Evolutionary conservation across 2,888 invertebrate genomes (phyloP).

Genomic region (Drosophila bunnanda): DNA sequence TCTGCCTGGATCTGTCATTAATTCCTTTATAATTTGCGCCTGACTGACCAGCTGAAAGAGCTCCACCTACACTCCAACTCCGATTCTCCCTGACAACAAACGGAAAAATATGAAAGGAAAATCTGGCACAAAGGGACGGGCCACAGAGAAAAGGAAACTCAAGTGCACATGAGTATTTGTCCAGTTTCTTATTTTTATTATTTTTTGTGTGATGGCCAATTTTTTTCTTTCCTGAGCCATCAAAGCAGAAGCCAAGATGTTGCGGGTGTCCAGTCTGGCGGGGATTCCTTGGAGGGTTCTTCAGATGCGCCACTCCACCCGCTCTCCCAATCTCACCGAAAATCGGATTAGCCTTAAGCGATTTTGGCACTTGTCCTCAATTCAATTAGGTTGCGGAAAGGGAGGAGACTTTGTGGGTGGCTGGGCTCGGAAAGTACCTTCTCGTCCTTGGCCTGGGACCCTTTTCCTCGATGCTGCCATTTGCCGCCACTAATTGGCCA

Average conservation of each 20-base stretch:
- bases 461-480: constrained; percentile 36
- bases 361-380: constrained; percentile 80
- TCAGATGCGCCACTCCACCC: constrained; percentile 10
- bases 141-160: constrained; percentile 49
- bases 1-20: constrained; percentile 63
- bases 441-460: constrained; percentile 25
- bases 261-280: constrained; percentile 68
- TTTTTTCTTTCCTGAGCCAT: constrained; percentile 11
- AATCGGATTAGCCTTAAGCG: constrained; percentile 83
- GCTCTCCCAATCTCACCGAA: constrained; percentile 73
- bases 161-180: constrained; percentile 64
- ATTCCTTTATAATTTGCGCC: constrained; percentile 83
- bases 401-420: constrained; percentile 29
- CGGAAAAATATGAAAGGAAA: constrained; percentile 54
- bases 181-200: constrained; percentile 39
- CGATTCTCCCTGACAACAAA: constrained; percentile 35
- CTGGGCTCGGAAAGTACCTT: constrained; percentile 19
- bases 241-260: constrained; percentile 65
- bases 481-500: constrained; percentile 77
- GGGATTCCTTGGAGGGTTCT: constrained; percentile 42
- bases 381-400: constrained; percentile 75
- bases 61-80: constrained; percentile 51
- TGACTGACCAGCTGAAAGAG: constrained; percentile 71
- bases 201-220: constrained; percentile 21
- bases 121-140: constrained; percentile 54